Evolutionary conservation across 1,140 invertebrate genomes (phyloP).

Genomic region (Eurytemora carolleeae): DNA sequence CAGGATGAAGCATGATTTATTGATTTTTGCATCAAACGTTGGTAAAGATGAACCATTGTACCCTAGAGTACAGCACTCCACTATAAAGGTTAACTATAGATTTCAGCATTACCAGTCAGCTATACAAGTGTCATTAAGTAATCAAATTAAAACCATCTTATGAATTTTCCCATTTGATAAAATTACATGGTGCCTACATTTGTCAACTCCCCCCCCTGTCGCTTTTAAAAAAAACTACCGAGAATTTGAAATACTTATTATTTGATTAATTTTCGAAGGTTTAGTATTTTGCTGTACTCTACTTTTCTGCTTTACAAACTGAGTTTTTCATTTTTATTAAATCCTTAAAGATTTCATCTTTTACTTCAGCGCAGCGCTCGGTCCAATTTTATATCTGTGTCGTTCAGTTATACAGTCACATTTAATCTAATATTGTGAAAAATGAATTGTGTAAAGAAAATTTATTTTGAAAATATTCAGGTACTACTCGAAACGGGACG

Average conservation of each 20-base stretch:
- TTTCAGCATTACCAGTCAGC: not conserved
- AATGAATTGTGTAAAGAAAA: not conserved
- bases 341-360: too few relatives aligned
- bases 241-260: too few relatives aligned
- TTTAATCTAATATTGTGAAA: not conserved
- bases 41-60: too few relatives aligned
- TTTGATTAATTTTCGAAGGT: not conserved
- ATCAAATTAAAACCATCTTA: too few relatives aligned
- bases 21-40: not conserved
- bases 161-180: not conserved
- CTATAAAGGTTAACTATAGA: not conserved
- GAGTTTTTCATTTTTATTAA: too few relatives aligned
- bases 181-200: not conserved
- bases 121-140: too few relatives aligned
- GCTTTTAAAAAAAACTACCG: too few relatives aligned
- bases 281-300: not conserved
- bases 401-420: not conserved
- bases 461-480: conserved; percentile 29
- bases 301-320: not conserved
- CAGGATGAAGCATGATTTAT: not conserved
- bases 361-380: not conserved
- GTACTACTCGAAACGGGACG: conserved; percentile 84
- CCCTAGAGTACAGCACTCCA: too few relatives aligned
- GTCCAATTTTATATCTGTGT: not conserved
- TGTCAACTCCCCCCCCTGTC: not conserved